Evolutionary conservation across 1,140 invertebrate species (phyloP), one percentile per base, ranked within the genome.

Genomic region (Drosophila ercepeae): DNA sequence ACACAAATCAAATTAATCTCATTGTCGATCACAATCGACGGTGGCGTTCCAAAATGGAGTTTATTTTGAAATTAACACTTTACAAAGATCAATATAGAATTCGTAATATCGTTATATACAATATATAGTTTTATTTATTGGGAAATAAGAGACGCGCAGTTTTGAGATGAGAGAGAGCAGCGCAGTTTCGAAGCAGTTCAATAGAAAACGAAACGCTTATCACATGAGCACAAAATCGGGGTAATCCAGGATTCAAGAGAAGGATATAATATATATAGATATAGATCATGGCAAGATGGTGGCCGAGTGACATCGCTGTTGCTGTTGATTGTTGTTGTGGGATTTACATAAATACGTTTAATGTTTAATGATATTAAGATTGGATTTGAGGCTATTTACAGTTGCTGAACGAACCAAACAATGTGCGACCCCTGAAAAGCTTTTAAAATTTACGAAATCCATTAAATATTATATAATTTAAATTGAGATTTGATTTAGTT

Each of bases 321-420:
- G 39, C 42, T 44, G 64, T 69, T 25, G 21, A 53, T 65, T 45
- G 32, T 55, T 63, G 49, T 54, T 61, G 59, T 58, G 64, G 60
- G 45, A 27, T 49, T 65, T 78, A 55, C 67, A 89, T 82, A 89
- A 89, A 89, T 83, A 83, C 60, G 75, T 83, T 89, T 74, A 79
- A 78, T 78, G 75, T 89, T 79, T 79, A 89, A 83, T 89, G 75
- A 78, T 75, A 89, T 79, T 50, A 79, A 75, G 44, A 78, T 84
- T 78, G 65, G 58, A 60, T 73, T 79, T 75, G 74, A 63, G 82
- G 82, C 82, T 86, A 86, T 86, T 77, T 86, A 86, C 82, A 88
- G 64, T 88, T 82, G 78, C 70, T 55, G 81, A 59, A 72, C 63
- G 60, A 77, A 74, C 78, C 50, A 64, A 72, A 61, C 63, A 75